Evolutionary conservation across 2,113 vertebrate genomes (phyloP).

Genomic region (Grantiella picta): DNA sequence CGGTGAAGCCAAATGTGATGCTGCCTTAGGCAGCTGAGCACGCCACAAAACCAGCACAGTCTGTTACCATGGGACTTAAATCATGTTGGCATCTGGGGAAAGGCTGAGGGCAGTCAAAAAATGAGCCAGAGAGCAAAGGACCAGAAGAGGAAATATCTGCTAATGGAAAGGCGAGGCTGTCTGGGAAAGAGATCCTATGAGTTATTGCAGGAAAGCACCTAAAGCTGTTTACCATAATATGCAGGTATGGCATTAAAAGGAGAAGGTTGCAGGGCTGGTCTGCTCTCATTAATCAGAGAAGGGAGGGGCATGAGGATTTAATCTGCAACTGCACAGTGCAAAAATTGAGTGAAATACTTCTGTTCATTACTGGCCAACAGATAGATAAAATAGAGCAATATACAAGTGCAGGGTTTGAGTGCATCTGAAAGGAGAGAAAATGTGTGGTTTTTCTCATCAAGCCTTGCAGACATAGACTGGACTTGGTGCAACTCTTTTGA

Average conservation of each 20-base stretch:
- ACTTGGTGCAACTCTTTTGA: not conserved
- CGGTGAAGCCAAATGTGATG: not conserved
- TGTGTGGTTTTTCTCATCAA: not conserved
- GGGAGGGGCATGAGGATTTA: not conserved
- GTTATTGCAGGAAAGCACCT: conserved; percentile 23
- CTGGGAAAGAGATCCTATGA: conserved; percentile 5
- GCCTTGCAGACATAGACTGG: not conserved
- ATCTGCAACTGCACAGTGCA: not conserved
- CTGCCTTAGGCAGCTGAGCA: not conserved
- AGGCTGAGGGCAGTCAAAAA: not conserved
- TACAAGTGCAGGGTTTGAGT: not conserved
- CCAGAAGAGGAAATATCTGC: conserved; percentile 24
- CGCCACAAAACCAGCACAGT: not conserved
- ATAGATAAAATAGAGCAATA: not conserved
- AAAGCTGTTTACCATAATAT: not conserved
- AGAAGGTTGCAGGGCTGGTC: not conserved
- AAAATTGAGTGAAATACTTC: not conserved
- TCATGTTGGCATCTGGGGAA: not conserved
- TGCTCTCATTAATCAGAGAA: not conserved
- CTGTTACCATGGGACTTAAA: not conserved
- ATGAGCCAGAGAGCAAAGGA: not conserved
- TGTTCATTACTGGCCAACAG: not conserved
- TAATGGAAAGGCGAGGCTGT: not conserved
- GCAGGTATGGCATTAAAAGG: conserved; percentile 3
- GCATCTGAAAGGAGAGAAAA: not conserved